phyloP scores from a whole-genome alignment of 1,140 invertebrate species.

The Calycopis cecrops region DNA sequence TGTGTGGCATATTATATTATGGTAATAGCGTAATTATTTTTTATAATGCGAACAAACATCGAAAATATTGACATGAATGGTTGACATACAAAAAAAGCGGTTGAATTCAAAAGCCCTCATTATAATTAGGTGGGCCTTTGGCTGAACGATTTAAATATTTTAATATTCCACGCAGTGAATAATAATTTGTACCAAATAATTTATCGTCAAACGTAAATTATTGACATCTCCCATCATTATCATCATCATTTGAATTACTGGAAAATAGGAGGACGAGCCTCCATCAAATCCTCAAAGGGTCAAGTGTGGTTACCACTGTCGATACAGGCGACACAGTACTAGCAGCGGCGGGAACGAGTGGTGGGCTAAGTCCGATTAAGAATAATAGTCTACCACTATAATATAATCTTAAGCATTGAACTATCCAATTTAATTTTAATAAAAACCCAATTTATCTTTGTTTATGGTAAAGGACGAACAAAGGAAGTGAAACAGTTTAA shows the following conservation, averaged over 20 bases:
- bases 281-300: no score
- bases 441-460: neutral
- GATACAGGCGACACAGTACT: no score
- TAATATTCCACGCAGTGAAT: constrained; percentile 4
- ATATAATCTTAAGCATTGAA: no score
- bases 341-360: no score
- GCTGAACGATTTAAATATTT: constrained; percentile 7
- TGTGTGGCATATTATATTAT: no score
- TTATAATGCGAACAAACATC: neutral
- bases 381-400: no score
- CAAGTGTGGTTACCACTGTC: no score
- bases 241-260: no score
- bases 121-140: constrained; percentile 9
- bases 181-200: constrained; percentile 5
- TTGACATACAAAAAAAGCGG: neutral
- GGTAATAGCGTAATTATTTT: neutral
- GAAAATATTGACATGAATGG: constrained; percentile 5
- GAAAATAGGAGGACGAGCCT: no score
- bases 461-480: neutral
- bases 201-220: neutral
- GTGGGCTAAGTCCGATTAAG: no score
- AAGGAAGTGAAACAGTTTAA: neutral
- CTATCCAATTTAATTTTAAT: no score
- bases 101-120: constrained; percentile 5
- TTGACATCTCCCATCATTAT: no score